A percentile compares a stretch with the other conserved stretches of the same genome.
phyloP scores from a whole-genome alignment of 2,888 invertebrate genomes.

The Colletes collaris region DNA sequence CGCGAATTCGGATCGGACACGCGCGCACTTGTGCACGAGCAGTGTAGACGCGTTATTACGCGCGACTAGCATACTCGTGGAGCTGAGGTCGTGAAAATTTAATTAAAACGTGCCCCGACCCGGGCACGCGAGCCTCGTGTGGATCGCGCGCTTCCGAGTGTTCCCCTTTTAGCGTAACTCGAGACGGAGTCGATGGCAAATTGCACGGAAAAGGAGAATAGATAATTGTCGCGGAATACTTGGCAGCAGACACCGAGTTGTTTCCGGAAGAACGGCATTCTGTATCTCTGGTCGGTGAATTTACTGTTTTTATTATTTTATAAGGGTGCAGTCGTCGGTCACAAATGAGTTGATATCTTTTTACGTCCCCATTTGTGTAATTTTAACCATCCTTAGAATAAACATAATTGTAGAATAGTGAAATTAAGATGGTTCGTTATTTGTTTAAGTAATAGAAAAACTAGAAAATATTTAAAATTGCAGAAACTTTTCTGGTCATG shows the following conservation, averaged over 20 bases:
- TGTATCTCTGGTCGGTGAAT: too few species aligned
- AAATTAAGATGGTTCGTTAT: too few species aligned
- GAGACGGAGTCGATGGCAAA: slow-evolving; percentile 18
- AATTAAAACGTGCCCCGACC: slow-evolving; percentile 71
- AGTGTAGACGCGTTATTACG: slow-evolving; percentile 30
- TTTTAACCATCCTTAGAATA: too few species aligned
- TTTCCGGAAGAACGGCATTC: not conserved
- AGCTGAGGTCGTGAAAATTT: slow-evolving; percentile 74
- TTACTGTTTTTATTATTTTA: too few species aligned
- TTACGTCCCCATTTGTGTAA: too few species aligned
- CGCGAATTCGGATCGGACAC: slow-evolving; percentile 13
- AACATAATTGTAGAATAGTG: too few species aligned
- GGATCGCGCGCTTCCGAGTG: slow-evolving; percentile 16
- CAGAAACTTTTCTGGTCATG: too few species aligned
- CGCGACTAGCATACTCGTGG: slow-evolving; percentile 43
- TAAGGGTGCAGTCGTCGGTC: too few species aligned
- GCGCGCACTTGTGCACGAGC: not conserved
- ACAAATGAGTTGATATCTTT: too few species aligned
- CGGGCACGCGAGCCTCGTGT: slow-evolving; percentile 23
- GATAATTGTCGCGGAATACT: slow-evolving; percentile 1
- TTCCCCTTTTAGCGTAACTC: slow-evolving; percentile 21
- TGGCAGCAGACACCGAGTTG: not conserved
- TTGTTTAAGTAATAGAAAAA: too few species aligned
- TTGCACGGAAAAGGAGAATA: slow-evolving; percentile 9
- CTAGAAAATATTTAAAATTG: too few species aligned